Conservation (phyloP, 2,797 vertebrate species). For the Notoglanidium macrostoma region DNA sequence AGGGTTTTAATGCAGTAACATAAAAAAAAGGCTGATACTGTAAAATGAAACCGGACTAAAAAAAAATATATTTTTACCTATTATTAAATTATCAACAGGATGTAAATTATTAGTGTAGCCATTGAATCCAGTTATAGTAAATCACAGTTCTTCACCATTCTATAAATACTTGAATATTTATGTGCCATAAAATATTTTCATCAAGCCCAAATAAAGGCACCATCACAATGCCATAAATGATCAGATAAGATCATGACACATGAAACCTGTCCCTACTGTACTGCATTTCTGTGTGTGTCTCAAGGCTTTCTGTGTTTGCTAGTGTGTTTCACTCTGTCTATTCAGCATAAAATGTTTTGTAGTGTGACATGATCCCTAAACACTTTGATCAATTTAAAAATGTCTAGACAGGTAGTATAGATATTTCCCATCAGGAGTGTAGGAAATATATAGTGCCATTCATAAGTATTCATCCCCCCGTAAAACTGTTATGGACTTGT, state of each 20-base stretch:
- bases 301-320: slow-evolving; percentile 47
- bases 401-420: background rate
- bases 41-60: background rate
- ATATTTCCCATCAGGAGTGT: background rate
- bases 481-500: background rate
- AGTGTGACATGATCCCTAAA: slow-evolving; percentile 17
- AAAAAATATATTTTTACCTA: background rate
- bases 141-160: background rate
- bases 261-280: slow-evolving; percentile 19
- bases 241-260: slow-evolving; percentile 25
- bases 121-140: background rate
- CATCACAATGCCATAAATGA: slow-evolving; percentile 16
- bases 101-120: background rate
- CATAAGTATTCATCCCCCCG: background rate
- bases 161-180: slow-evolving; percentile 25
- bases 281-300: slow-evolving; percentile 56
- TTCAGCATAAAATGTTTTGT: slow-evolving; percentile 5
- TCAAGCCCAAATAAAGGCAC: background rate
- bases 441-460: background rate
- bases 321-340: slow-evolving; percentile 28
- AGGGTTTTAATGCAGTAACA: background rate
- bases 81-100: background rate
- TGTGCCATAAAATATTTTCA: slow-evolving; percentile 38
- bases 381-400: background rate
- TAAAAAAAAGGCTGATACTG: background rate